phyloP scores from a whole-genome alignment of 2,113 vertebrate species.

The Trochalopteron elliotii region DNA sequence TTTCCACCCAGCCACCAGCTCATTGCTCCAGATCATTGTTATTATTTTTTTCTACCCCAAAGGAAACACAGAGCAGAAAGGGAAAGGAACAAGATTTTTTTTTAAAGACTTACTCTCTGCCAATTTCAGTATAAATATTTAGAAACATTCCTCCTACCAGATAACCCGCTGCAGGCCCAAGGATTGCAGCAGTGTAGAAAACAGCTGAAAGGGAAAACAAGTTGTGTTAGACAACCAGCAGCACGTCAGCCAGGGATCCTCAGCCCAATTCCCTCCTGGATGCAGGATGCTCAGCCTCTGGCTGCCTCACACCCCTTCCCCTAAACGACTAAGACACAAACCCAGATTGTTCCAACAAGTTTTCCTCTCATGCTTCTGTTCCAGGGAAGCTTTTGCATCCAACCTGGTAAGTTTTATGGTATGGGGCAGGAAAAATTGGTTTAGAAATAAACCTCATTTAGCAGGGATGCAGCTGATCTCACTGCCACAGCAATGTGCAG shows the following conservation, averaged over 20 bases:
- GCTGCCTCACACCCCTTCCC: not conserved
- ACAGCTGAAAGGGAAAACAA: slow-evolving; percentile 75
- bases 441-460: not conserved
- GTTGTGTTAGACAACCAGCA: not conserved
- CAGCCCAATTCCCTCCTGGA: not conserved
- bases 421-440: not conserved
- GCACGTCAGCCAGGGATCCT: not conserved
- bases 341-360: not conserved
- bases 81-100: slow-evolving; percentile 58
- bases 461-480: not conserved
- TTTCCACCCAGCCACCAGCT: not conserved
- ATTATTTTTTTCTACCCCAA: not conserved
- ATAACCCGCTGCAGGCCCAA: slow-evolving; percentile 95
- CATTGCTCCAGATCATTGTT: not conserved
- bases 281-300: not conserved
- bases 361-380: not conserved
- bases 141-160: slow-evolving; percentile 93
- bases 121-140: slow-evolving; percentile 87
- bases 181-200: slow-evolving; percentile 94
- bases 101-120: slow-evolving; percentile 81
- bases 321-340: not conserved
- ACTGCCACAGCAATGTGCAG: not conserved
- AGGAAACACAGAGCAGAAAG: slow-evolving; percentile 39
- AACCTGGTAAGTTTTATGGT: not conserved
- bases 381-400: not conserved